phyloP scores from a whole-genome alignment of 2,888 invertebrate species.

The Geophilus truncorum region DNA sequence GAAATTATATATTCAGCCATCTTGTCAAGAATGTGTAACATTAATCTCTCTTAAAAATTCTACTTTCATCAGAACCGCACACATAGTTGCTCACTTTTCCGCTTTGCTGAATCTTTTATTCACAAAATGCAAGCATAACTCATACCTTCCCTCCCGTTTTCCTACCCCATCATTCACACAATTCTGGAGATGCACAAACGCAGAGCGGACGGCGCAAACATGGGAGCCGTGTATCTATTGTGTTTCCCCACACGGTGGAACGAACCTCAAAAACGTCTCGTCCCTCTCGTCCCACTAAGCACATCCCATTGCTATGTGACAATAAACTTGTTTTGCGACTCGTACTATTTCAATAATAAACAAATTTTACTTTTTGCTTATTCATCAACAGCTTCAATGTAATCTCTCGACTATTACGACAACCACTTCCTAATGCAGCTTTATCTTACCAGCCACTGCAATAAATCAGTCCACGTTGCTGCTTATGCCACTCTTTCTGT shows the following conservation, averaged over 20 bases:
- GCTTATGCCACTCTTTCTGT: not conserved
- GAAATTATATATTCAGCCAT: not conserved
- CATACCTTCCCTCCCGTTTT: not conserved
- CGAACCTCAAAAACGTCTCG: not conserved
- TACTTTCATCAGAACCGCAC: not conserved
- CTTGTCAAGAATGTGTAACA: not conserved
- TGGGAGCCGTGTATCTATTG: not conserved
- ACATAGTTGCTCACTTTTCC: not conserved
- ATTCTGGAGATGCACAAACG: not conserved
- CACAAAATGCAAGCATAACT: not conserved
- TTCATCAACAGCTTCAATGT: not conserved
- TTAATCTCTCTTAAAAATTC: not conserved
- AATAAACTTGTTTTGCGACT: not conserved
- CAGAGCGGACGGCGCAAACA: not conserved
- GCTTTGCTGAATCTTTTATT: not conserved
- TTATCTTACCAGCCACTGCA: not conserved
- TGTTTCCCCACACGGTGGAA: not conserved
- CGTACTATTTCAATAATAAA: not conserved
- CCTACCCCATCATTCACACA: not conserved
- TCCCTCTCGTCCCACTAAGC: not conserved
- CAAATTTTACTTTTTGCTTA: not conserved
- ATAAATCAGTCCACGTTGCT: not conserved
- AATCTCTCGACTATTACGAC: not conserved
- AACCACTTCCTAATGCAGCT: not conserved
- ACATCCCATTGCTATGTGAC: not conserved